These are phyloP conservation scores for Teleiodes luculella DNA, from an alignment of 2,888 invertebrate genomes.

Conservation along the genomic window DNA sequence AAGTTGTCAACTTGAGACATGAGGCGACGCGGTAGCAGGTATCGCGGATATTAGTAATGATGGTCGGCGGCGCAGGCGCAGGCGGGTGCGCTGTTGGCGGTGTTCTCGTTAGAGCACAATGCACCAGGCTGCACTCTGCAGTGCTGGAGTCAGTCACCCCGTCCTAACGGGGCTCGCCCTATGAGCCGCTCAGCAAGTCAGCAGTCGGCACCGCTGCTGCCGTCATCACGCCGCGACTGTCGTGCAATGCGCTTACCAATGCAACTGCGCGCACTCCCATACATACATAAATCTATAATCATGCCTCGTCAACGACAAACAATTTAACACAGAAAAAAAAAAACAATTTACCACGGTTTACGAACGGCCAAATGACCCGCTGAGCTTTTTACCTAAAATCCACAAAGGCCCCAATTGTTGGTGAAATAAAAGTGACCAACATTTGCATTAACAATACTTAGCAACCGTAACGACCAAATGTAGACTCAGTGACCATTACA, in stretches of 20 bases:
- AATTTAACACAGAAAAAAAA: conserved; percentile 23
- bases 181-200: conserved; percentile 38
- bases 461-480: conserved; percentile 19
- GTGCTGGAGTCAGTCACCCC: conserved; percentile 72
- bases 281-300: conserved; percentile 46
- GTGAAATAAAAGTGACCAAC: conserved; percentile 25
- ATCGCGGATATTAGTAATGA: conserved; percentile 23
- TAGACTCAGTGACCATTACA: conserved; percentile 19
- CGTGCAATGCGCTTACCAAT: conserved; percentile 65
- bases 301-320: conserved; percentile 29
- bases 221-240: conserved; percentile 65
- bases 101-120: conserved; percentile 78
- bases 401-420: conserved; percentile 35
- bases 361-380: conserved; percentile 51
- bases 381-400: conserved; percentile 44
- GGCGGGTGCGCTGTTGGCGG: conserved; percentile 42
- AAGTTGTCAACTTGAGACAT: background rate
- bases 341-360: conserved; percentile 21
- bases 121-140: conserved; percentile 75
- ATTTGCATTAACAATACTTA: conserved; percentile 16
- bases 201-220: conserved; percentile 47
- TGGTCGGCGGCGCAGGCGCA: background rate
- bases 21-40: conserved; percentile 41
- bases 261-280: conserved; percentile 49
- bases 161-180: conserved; percentile 75